Evolutionary conservation across 2,797 vertebrate species (phyloP), one percentile per base, ranked within the genome.

Genomic region (Dromococcyx pavoninus): DNA sequence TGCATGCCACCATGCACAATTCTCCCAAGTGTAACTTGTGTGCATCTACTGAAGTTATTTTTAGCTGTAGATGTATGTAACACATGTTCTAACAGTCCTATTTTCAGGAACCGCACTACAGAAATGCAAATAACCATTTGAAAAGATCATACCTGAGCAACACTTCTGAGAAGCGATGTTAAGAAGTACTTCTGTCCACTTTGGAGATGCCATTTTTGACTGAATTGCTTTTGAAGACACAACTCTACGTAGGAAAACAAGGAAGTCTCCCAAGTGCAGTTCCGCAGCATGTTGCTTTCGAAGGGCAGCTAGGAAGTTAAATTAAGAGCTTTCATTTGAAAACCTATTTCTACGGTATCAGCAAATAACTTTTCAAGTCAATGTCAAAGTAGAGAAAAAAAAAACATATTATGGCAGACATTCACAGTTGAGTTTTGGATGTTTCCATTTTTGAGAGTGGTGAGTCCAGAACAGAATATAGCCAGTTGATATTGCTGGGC

Each of bases 211-310:
- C 99, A 99, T 99, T 98, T 99, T 99, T 88, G 99, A 99, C 89
- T 99, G 99, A 95, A 99, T 99, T 92, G 99, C 99, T 97, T 99
- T 99, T 88, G 99, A 99, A 87, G 99, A 99, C 37, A 99, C 99
- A 33, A 99, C 99, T 93, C 99, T 98, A 67, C 99, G 97, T 32
- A 99, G 98, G 95, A 99, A 99, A 93, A 99, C 99, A 35, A 99
- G 97, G 86, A 99, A 99, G 96, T 99, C 99, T 50, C 99, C 99
- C 11, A 99, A 98, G 91, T 99, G 99, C 8, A 99, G 96, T 97
- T 99, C 99, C 0, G 99, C 99, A 1, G 98, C 98, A 15, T 99
- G 99, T 88, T 99, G 99, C 86, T 99, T 99, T 28, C 99, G 98
- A 65, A 99, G 98, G 64, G 98, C 95, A 81, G 98, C 99, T 99